Conservation (phyloP, 2,113 vertebrate species). For the Antechinus flavipes region DNA sequence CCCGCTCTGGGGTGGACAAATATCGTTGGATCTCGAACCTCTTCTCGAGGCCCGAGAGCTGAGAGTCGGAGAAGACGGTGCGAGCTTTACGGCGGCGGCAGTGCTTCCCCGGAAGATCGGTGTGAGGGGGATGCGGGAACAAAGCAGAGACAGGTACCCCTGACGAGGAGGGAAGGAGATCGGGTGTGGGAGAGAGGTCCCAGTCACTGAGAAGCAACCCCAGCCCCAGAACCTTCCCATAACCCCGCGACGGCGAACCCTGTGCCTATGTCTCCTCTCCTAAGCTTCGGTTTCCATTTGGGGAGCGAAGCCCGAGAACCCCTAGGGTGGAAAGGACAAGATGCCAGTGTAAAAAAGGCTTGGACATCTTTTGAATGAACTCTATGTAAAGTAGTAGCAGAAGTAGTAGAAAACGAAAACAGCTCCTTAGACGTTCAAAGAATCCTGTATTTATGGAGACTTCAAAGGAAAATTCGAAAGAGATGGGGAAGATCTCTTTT, state of each 20-base stretch:
- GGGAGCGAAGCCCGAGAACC: not conserved
- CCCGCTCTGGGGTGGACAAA: conserved; percentile 96
- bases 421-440: not conserved
- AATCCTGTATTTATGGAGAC: not conserved
- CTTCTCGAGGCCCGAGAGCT: conserved; percentile 97
- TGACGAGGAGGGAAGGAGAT: conserved; percentile 70
- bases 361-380: conserved; percentile 38
- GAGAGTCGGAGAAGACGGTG: conserved; percentile 98
- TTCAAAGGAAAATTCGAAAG: not conserved
- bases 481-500: not conserved
- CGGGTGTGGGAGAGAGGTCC: not conserved
- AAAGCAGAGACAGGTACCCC: conserved; percentile 95
- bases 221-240: not conserved
- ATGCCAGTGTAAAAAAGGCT: not conserved
- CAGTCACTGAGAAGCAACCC: rapidly evolving
- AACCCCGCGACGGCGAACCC: not conserved
- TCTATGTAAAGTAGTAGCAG: conserved; percentile 34
- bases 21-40: conserved; percentile 97
- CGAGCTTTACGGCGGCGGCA: conserved; percentile 96
- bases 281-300: not conserved
- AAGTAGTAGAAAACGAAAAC: conserved; percentile 10
- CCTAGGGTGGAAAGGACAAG: not conserved
- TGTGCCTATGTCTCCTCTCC: not conserved
- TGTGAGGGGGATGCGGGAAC: conserved; percentile 91
- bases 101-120: conserved; percentile 95